These are phyloP conservation scores for Syngnathus typhle DNA, from an alignment of 2,113 vertebrate species.

Conservation along the genomic window DNA sequence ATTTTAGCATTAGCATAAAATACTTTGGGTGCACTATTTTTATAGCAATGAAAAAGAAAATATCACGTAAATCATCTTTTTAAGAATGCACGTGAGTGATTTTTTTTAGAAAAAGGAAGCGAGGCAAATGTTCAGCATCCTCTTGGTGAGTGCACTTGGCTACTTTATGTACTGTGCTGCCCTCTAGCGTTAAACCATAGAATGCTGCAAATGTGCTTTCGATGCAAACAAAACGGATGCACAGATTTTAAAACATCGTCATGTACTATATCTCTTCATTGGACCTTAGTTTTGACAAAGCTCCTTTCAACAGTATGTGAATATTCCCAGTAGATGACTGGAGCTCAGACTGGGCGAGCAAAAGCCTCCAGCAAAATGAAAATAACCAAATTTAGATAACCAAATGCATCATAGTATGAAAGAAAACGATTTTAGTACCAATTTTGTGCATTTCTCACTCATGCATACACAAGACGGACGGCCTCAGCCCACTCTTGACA, in stretches of 20 bases:
- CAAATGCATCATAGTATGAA: neutral
- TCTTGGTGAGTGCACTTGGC: neutral
- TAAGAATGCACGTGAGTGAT: neutral
- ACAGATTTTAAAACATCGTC: neutral
- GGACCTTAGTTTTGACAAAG: neutral
- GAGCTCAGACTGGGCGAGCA: neutral
- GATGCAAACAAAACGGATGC: neutral
- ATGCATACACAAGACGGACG: neutral
- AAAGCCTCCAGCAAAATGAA: conserved; percentile 23
- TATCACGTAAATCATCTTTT: neutral
- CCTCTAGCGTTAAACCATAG: conserved; percentile 50
- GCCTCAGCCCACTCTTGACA: too few relatives aligned
- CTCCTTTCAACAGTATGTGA: neutral
- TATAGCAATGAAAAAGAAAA: neutral
- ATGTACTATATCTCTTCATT: neutral
- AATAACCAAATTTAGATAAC: neutral
- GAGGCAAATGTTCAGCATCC: neutral
- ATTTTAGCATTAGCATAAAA: neutral
- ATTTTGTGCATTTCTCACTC: neutral
- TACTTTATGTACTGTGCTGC: conserved; percentile 38
- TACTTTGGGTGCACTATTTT: neutral
- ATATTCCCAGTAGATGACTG: neutral
- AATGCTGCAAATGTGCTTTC: neutral
- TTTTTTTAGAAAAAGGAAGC: neutral
- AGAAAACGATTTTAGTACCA: too few relatives aligned